Base-by-base conservation (phyloP, 2,113 vertebrate genomes). In the Tiliqua scincoides region DNA sequence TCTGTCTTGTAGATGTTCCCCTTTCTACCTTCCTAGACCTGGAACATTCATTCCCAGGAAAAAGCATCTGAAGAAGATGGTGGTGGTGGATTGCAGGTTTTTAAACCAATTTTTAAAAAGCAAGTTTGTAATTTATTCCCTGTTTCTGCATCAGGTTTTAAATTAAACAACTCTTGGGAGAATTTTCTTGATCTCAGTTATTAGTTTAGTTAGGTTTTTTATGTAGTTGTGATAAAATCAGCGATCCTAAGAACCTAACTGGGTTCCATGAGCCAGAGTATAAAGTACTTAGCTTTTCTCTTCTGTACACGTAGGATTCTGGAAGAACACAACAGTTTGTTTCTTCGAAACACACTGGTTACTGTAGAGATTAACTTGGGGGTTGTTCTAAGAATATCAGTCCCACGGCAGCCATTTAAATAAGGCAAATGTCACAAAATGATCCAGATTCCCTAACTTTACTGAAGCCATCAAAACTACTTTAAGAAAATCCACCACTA, bases 401-500 rank as follows among this genome's bases (percentile, higher is more conserved):
- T 65, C 43, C 83, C 80, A 48, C 12, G 83, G 79, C 0, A 82
- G 35, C 85, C 86, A 12, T 70, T 37, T 23, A 89, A 91, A 14
- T 35, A 87, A 79, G 0, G 6, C 23, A 18, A 70, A 79, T 18
- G 15, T 89, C 71, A 62, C 25, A 14, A 5, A 20, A 68, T 48
- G 81, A 73, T 48, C 18, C 10, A 67, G 30, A 75, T 43, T 27
- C 59, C 21, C 59, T 84, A 63, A 75, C 30, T 43, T 63, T 63
- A 75, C 3, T n/a, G 57, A 84, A 65, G 35, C 17, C 70, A 74
- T 23, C 57, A 74, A 75, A 84, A 35, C 40, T 1, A 63, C 21
- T 48, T 82, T 73, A 10, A 61, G 8, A 48, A 48, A 23, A 63
- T 59, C 5, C 43, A 48, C 43, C 43, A 8, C 43, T 48, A 48